Evolutionary conservation across 2,888 invertebrate genomes (phyloP), one percentile per base, ranked within the genome.

Genomic region (Lathronympha strigana): DNA sequence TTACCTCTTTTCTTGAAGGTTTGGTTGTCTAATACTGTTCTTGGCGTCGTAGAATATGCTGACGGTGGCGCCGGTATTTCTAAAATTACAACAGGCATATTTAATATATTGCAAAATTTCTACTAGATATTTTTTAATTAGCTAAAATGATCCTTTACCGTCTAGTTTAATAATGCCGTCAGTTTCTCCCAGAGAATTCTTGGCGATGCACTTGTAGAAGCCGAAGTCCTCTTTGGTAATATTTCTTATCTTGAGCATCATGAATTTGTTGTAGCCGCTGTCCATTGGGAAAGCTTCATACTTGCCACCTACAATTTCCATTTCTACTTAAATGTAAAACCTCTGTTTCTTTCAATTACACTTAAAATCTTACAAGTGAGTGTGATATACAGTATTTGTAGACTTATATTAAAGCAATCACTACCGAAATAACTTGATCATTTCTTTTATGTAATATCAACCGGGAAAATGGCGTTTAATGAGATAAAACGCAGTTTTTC

Each of bases 111-210:
- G 33, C 33, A 17, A 53, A 28, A 40, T 43, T 43, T 23, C 15
- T 2, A 8, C 40, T 19, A 31, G 23, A 23, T 47, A n/a, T 23
- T 28, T 25, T 13, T 11, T 19, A 19, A 47, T 38, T 21, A 31
- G 15, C 6, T 21, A n/a, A 38, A 50, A 50, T 19, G 33, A 47
- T 45, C 19, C 1, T 92, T 94, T 92, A 97, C 97, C 97, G 86
- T 97, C 97, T 61, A 97, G 93, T 92, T 96, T 97, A 83, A 97
- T 97, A 80, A 96, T 95, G 61, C 97, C 97, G 83, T 97, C 97
- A 21, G 97, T 97, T 86, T 97, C 97, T 58, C 97, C 97, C 38
- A 97, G 93, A 31, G 97, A 97, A 87, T 98, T 98, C 91, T 97
- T 98, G 57, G 97, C 97, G 70, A 97, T 96, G 85, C 97, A 97